phyloP scores from a whole-genome alignment of 2,797 vertebrate species.

The Saxicola maurus region DNA sequence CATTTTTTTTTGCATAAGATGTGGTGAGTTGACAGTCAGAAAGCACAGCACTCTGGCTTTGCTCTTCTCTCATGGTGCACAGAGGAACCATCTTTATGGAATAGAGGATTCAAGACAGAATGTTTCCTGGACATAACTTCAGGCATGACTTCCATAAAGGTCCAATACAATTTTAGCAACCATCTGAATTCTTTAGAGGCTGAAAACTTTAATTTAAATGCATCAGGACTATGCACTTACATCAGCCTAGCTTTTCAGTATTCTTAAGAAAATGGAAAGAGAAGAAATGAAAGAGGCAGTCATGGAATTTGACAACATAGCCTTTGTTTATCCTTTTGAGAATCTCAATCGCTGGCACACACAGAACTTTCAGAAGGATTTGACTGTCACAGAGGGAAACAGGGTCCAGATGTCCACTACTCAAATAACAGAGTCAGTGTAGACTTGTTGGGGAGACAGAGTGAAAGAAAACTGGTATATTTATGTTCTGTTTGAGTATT shows the following conservation, averaged over 20 bases:
- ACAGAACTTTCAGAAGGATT: slow-evolving; percentile 30
- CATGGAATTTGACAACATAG: slow-evolving; percentile 29
- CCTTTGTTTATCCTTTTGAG: slow-evolving; percentile 38
- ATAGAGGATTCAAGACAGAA: background rate
- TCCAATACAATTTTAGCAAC: background rate
- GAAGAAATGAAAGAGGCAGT: slow-evolving; percentile 38
- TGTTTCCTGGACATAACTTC: background rate
- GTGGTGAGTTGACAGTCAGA: background rate
- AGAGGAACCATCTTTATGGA: background rate
- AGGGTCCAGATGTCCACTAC: slow-evolving; percentile 30
- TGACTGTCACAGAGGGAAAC: slow-evolving; percentile 21
- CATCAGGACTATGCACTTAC: background rate
- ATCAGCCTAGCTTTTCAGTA: background rate
- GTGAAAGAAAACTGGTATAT: background rate
- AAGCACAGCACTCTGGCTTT: background rate
- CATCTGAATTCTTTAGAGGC: background rate
- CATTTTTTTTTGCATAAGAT: background rate
- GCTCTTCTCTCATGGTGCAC: background rate
- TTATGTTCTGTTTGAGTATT: slow-evolving; percentile 11
- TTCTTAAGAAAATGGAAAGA: slow-evolving; percentile 9
- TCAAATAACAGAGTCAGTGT: slow-evolving; percentile 17
- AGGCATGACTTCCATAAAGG: background rate
- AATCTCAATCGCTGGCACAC: background rate
- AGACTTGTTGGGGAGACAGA: background rate
- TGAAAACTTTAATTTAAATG: background rate